Percentiles rank a stretch among this genome's conserved stretches.
Conservation (phyloP, 1,140 invertebrate species). For the Drosophila lacertosa region DNA sequence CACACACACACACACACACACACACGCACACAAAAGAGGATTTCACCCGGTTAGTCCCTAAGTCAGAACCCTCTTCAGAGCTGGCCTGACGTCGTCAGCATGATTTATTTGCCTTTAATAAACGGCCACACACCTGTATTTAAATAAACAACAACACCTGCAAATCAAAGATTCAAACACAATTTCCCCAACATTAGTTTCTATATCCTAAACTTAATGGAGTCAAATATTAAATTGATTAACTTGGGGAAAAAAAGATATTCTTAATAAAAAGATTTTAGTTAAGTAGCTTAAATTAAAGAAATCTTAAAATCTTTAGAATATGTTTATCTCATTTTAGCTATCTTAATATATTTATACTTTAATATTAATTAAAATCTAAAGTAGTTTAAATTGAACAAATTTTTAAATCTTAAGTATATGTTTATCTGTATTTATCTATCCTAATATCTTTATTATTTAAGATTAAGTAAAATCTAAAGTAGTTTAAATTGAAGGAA, state of each 20-base stretch:
- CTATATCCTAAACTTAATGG: background rate
- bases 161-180: background rate
- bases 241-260: background rate
- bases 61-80: constrained; percentile 57
- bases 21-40: background rate
- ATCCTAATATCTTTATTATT: too few relatives aligned
- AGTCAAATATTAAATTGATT: background rate
- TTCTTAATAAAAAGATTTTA: background rate
- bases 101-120: constrained; percentile 72
- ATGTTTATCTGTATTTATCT: too few relatives aligned
- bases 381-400: too few relatives aligned
- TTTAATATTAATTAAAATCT: too few relatives aligned
- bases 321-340: background rate
- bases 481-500: too few relatives aligned
- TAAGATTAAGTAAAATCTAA: too few relatives aligned
- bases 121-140: constrained; percentile 54
- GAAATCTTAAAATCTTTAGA: background rate
- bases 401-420: too few relatives aligned
- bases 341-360: too few relatives aligned
- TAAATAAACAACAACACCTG: constrained; percentile 15
- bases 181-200: constrained; percentile 1
- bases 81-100: constrained; percentile 57
- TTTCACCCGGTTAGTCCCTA: background rate
- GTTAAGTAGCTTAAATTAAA: too few relatives aligned
- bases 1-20: background rate